phyloP scores from a whole-genome alignment of 2,113 vertebrate species.

The Ondatra zibethicus region DNA sequence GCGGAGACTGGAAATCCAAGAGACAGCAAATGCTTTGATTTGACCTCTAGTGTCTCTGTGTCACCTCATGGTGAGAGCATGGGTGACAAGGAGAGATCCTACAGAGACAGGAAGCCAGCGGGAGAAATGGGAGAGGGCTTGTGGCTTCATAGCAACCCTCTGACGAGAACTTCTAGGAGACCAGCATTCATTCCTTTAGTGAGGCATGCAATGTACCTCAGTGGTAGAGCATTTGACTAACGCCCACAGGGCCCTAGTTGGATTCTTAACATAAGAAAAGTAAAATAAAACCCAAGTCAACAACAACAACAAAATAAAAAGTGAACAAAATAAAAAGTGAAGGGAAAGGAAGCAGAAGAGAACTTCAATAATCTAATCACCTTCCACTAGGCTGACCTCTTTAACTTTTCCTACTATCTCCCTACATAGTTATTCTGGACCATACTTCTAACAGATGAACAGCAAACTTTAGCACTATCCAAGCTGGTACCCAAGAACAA shows the following conservation, averaged over 20 bases:
- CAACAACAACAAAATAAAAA: neutral
- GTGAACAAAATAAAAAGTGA: neutral
- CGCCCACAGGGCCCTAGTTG: neutral
- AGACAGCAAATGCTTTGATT: neutral
- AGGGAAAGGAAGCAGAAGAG: neutral
- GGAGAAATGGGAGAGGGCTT: neutral
- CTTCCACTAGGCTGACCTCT: neutral
- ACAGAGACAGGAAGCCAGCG: neutral
- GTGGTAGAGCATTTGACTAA: neutral
- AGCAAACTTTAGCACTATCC: neutral
- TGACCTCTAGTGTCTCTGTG: neutral
- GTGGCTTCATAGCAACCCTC: neutral
- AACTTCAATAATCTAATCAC: neutral
- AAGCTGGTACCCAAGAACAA: neutral
- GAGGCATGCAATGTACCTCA: too few species aligned
- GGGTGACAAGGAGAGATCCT: neutral
- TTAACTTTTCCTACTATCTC: neutral
- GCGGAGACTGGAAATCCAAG: neutral
- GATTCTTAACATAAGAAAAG: neutral
- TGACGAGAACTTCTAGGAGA: neutral
- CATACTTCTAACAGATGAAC: neutral
- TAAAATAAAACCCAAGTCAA: neutral
- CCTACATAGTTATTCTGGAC: neutral
- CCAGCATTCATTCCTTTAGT: neutral
- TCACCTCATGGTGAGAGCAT: neutral